Percentiles rank a stretch among this genome's conserved stretches.
phyloP scores from a whole-genome alignment of 2,113 vertebrate genomes.

The Oreochromis tanganicae region DNA sequence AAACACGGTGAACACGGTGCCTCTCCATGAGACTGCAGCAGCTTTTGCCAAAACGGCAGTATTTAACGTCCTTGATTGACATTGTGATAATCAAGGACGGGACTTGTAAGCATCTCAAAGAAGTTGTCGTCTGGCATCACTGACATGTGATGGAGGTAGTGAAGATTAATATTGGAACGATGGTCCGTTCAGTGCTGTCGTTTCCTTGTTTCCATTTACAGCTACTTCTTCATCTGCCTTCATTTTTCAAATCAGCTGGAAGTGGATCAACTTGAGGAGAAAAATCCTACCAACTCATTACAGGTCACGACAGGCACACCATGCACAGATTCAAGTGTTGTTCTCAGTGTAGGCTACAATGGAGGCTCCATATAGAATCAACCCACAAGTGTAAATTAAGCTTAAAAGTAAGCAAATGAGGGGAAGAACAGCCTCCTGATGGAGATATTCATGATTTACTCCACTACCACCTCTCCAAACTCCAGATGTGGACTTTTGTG shows the following conservation, averaged over 20 bases:
- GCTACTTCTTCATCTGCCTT: background rate
- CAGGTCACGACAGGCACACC: too few species aligned
- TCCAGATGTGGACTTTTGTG: background rate
- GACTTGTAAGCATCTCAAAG: background rate
- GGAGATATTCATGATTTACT: background rate
- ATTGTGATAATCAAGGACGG: background rate
- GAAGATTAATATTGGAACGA: background rate
- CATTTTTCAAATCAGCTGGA: background rate
- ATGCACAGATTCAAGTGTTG: background rate
- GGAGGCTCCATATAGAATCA: too few species aligned
- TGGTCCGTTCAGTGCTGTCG: background rate
- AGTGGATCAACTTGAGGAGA: background rate
- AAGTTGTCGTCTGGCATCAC: background rate
- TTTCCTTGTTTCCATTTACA: background rate
- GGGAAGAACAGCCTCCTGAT: background rate
- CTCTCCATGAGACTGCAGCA: background rate
- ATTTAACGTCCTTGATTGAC: background rate
- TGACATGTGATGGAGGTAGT: background rate
- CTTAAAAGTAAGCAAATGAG: background rate
- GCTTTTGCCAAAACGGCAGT: background rate
- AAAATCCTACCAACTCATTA: background rate
- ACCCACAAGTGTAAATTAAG: background rate
- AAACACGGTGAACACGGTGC: background rate
- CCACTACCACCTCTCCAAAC: background rate
- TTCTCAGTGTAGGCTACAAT: background rate